Percentiles rank a stretch among this genome's conserved stretches.
These are phyloP conservation scores for Trachymyrmex septentrionalis DNA, from an alignment of 1,140 invertebrate genomes.

Conservation along the genomic window DNA sequence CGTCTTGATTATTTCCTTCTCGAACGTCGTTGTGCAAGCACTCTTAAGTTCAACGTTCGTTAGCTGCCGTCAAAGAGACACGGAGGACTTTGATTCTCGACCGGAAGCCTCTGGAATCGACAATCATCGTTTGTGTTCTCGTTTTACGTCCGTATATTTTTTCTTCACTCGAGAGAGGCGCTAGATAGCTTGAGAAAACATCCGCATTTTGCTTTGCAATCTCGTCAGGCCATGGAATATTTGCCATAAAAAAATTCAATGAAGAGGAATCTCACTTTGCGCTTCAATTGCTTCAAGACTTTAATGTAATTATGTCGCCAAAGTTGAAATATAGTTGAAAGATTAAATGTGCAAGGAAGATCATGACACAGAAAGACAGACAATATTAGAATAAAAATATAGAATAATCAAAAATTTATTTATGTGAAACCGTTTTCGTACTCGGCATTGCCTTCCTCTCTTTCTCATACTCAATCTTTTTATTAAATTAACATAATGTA, in stretches of 20 bases:
- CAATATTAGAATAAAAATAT: background rate
- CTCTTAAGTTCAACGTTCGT: slow-evolving; percentile 42
- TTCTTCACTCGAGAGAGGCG: background rate
- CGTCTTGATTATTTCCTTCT: slow-evolving; percentile 44
- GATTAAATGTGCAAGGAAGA: background rate
- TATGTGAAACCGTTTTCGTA: background rate
- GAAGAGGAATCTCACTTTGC: background rate
- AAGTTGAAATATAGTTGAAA: slow-evolving; percentile 1
- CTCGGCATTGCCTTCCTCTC: background rate
- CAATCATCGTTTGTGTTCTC: slow-evolving; percentile 38
- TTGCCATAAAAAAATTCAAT: background rate
- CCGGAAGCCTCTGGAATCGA: slow-evolving; percentile 39
- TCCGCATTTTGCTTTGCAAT: background rate
- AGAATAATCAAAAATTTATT: background rate
- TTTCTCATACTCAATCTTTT: background rate
- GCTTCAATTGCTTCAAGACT: background rate
- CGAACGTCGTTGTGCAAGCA: background rate
- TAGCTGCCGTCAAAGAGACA: slow-evolving; percentile 49
- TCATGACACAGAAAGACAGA: background rate
- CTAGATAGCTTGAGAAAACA: slow-evolving; percentile 17
- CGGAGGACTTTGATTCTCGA: slow-evolving; percentile 48
- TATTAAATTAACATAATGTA: background rate
- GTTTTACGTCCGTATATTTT: slow-evolving; percentile 43
- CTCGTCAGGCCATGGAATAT: slow-evolving; percentile 18
- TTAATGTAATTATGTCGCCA: background rate